Evolutionary conservation across 1,140 invertebrate species (phyloP).

Genomic region (Heliconius hewitsoni): DNA sequence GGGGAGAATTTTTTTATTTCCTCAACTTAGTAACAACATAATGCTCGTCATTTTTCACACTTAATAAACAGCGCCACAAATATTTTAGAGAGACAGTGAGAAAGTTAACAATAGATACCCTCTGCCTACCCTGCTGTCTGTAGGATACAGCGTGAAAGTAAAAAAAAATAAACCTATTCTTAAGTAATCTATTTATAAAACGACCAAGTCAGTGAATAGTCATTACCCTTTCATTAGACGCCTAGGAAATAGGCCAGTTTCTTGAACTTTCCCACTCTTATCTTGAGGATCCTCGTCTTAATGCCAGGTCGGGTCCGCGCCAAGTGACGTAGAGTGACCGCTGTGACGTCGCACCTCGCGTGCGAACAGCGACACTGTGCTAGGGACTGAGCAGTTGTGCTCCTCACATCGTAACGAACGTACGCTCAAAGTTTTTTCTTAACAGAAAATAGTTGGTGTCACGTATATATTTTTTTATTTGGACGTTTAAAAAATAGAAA

Average conservation of each 20-base stretch:
- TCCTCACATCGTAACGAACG: conserved; percentile 33
- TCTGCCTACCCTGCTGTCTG: no score
- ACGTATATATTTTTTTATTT: neutral
- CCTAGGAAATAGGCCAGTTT: conserved; percentile 18
- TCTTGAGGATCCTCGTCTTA: conserved; percentile 15
- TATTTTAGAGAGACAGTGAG: no score
- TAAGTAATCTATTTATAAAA: neutral
- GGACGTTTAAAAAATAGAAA: neutral
- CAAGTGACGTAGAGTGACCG: conserved; percentile 43
- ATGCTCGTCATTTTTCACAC: no score
- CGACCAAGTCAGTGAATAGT: neutral
- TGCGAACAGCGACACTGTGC: conserved; percentile 44
- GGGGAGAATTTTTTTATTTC: no score
- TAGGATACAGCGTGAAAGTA: no score
- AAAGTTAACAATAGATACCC: no score
- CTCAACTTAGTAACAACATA: no score
- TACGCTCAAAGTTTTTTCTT: conserved; percentile 38
- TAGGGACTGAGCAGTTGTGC: conserved; percentile 44
- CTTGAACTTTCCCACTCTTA: conserved; percentile 17
- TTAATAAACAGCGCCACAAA: no score
- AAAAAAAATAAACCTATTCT: neutral
- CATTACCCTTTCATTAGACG: conserved; percentile 26
- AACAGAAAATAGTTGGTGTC: conserved; percentile 19
- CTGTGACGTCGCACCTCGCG: conserved; percentile 61
- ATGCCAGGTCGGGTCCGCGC: conserved; percentile 3